Conservation (phyloP, 1,140 invertebrate species). For the Spodoptera litura region DNA sequence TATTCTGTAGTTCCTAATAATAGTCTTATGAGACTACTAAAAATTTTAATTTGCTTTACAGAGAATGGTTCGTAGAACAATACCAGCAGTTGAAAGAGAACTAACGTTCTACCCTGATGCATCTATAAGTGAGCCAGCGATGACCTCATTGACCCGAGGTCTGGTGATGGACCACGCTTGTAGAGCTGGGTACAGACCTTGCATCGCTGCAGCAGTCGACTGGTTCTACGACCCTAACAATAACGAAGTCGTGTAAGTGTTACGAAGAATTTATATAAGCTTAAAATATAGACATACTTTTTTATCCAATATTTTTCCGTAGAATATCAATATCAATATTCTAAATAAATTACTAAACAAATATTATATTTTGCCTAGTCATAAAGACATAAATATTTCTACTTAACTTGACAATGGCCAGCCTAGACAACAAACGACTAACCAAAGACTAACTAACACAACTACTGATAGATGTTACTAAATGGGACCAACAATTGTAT, state of each 20-base stretch:
- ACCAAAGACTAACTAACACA: no score
- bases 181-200: constrained; percentile 67
- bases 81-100: constrained; percentile 65
- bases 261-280: background rate
- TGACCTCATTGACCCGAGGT: constrained; percentile 69
- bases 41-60: constrained; percentile 40
- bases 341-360: no score
- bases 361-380: no score
- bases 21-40: background rate
- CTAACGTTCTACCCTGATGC: constrained; percentile 67
- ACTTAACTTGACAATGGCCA: no score
- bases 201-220: constrained; percentile 76
- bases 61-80: constrained; percentile 72
- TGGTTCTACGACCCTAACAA: constrained; percentile 74
- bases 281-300: background rate
- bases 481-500: background rate
- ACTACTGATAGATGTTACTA: no score
- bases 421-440: no score
- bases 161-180: constrained; percentile 81
- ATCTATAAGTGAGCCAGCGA: constrained; percentile 61
- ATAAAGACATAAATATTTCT: no score
- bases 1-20: background rate
- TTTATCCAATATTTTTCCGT: no score
- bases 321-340: no score
- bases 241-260: constrained; percentile 49